Conservation (phyloP, 2,113 vertebrate species). For the Anarhynchus alexandrinus region DNA sequence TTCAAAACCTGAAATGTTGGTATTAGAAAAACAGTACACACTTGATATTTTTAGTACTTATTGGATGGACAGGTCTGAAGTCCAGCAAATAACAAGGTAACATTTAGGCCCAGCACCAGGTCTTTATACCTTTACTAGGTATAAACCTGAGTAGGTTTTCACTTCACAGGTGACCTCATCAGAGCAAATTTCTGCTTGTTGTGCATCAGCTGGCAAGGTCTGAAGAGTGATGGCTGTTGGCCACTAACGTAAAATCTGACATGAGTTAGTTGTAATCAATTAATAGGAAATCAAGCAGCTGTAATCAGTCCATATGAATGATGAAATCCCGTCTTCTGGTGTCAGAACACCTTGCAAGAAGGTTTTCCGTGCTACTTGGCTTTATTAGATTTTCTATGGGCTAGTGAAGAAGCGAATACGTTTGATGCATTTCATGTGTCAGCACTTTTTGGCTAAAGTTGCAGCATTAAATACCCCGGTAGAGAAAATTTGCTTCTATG, state of each 20-base stretch:
- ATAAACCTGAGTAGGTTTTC: not conserved
- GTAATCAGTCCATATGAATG: not conserved
- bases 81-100: not conserved
- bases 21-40: not conserved
- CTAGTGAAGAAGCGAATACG: not conserved
- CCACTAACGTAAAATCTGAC: not conserved
- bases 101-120: not conserved
- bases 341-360: not conserved
- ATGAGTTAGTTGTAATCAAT: not conserved
- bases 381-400: conserved; percentile 24
- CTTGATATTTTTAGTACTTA: not conserved
- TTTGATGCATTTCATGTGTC: not conserved
- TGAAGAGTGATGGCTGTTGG: not conserved
- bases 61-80: not conserved
- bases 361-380: not conserved
- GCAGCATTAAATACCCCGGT: not conserved
- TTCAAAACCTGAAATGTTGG: not conserved
- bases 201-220: not conserved
- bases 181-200: not conserved
- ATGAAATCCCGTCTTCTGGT: not conserved
- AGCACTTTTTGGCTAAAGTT: not conserved
- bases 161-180: not conserved
- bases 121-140: not conserved
- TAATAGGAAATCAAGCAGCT: not conserved
- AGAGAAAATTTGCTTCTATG: not conserved